Evolutionary conservation across 2,113 vertebrate genomes (phyloP).

Genomic region (Gambusia affinis): DNA sequence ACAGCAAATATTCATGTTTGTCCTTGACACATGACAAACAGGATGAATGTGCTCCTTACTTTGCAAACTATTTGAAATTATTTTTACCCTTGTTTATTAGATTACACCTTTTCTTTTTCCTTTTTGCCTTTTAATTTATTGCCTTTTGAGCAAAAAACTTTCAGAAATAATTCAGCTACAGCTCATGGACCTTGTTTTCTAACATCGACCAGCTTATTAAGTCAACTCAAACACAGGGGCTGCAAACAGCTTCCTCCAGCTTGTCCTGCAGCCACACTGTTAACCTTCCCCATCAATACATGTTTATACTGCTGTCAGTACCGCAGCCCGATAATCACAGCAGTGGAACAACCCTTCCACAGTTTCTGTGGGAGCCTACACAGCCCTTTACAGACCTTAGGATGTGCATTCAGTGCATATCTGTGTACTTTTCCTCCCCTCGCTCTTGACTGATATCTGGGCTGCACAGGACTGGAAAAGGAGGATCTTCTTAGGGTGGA

Average conservation of each 20-base stretch:
- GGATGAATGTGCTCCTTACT: not conserved
- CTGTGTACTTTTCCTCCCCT: constrained; percentile 40
- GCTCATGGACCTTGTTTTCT: constrained; percentile 23
- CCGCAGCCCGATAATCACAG: constrained; percentile 37
- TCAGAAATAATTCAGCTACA: constrained; percentile 26
- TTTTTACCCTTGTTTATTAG: not conserved
- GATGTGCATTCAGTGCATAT: constrained; percentile 37
- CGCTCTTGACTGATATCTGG: constrained; percentile 53
- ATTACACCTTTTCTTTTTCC: not conserved
- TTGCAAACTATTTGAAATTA: not conserved
- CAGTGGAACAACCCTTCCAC: constrained; percentile 28
- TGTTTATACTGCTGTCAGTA: constrained; percentile 57
- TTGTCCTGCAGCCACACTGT: constrained; percentile 43
- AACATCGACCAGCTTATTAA: constrained; percentile 45
- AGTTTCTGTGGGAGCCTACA: constrained; percentile 30
- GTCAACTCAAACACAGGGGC: constrained; percentile 26
- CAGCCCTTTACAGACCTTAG: constrained; percentile 42
- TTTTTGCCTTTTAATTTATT: not conserved
- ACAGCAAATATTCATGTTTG: constrained; percentile 11
- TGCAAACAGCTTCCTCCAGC: constrained; percentile 48
- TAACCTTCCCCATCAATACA: constrained; percentile 67
- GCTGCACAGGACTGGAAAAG: constrained; percentile 51
- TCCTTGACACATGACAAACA: constrained; percentile 15
- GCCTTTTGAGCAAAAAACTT: not conserved
- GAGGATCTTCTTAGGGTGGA: constrained; percentile 66